Evolutionary conservation across 2,113 vertebrate species (phyloP).

Genomic region (Thinocorus orbignyianus): DNA sequence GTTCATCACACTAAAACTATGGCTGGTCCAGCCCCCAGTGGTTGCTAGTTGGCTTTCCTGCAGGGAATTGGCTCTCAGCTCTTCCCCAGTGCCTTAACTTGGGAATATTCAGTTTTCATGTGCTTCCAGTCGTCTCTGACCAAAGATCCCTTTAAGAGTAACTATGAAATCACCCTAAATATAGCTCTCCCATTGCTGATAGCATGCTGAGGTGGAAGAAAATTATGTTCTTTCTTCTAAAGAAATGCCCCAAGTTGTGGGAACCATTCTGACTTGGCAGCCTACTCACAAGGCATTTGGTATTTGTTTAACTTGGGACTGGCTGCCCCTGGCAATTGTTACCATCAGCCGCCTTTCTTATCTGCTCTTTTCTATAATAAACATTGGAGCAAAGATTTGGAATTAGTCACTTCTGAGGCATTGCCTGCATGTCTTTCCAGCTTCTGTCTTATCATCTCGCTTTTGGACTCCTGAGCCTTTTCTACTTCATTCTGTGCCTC

Average conservation of each 20-base stretch:
- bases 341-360: constrained; percentile 26
- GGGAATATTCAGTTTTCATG: not conserved
- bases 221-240: not conserved
- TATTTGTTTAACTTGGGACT: constrained; percentile 43
- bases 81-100: not conserved
- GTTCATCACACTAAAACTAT: not conserved
- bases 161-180: not conserved
- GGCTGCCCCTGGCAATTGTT: constrained; percentile 38
- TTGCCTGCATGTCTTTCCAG: not conserved
- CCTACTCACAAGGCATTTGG: constrained; percentile 5
- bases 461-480: not conserved
- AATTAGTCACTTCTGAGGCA: constrained; percentile 30
- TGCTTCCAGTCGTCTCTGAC: not conserved
- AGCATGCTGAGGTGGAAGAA: not conserved
- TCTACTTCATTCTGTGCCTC: not conserved
- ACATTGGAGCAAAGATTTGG: constrained; percentile 13
- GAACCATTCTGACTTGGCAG: constrained; percentile 19
- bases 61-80: not conserved
- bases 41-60: not conserved
- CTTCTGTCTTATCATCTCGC: not conserved
- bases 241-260: constrained; percentile 16
- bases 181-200: not conserved
- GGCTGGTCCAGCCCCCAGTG: not conserved
- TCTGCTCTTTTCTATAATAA: constrained; percentile 54
- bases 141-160: not conserved